Base-by-base conservation (phyloP, 1,140 invertebrate species). In the Pseudachorutes palmiensis region DNA sequence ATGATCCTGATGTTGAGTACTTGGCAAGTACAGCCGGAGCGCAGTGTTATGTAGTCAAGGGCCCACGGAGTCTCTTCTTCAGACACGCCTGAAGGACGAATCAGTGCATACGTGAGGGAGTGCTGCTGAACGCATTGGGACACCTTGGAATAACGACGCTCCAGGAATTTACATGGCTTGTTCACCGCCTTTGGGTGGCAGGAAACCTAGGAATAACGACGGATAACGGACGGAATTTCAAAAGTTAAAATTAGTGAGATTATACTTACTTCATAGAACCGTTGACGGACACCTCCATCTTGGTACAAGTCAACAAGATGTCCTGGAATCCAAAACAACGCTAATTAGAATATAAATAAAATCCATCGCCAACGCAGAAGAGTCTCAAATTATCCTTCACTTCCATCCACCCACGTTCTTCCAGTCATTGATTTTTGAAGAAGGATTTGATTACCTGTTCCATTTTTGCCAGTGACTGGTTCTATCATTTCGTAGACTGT, bases 231-330 rank as follows among this genome's bases (percentile, higher is more conserved):
- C n/a, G n/a, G n/a, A n/a, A n/a, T n/a, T n/a, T n/a, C n/a, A n/a
- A n/a, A n/a, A n/a, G n/a, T n/a, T n/a, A n/a, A n/a, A n/a, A n/a
- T n/a, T n/a, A n/a, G n/a, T n/a, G n/a, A n/a, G n/a, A n/a, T n/a
- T n/a, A n/a, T n/a, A n/a, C n/a, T n/a, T n/a, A n/a, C 82, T 78
- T 92, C 89, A 79, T 87, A 90, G 77, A 94, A 89, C 64, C 83
- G 81, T 72, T 81, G 81, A 58, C 76, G 75, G 9, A 78, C 78
- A 28, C 77, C 75, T 3, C 66, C 70, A 55, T 73, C 72, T 49
- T 62, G 62, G 49, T 70, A 74, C 30, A 74, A 66, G 26, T 68
- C 63, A 14, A 74, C 72, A 28, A 68, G 48, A 55, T 74, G 63
- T 2, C 72, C 72, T 74, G 32, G 19, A 45, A n/a, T n/a, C n/a